Evolutionary conservation across 2,888 invertebrate species (phyloP), one percentile per base, ranked within the genome.

Genomic region (Adelognathus sp.): DNA sequence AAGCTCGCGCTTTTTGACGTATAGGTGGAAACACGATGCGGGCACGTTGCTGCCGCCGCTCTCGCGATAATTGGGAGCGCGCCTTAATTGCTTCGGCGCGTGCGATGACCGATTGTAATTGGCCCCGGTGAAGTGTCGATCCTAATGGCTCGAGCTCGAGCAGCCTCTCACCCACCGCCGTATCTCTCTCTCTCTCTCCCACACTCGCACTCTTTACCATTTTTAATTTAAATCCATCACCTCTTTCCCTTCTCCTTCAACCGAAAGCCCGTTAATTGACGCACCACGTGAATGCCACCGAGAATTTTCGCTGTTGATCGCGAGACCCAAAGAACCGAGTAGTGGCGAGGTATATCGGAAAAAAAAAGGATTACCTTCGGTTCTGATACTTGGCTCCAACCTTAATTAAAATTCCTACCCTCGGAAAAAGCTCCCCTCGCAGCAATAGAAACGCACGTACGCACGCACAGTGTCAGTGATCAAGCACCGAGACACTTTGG

Each of bases 51-150:
- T 41, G 18, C 18, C 41, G 16, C n/a, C n/a, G 36, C n/a, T 67
- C 67, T 74, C 52, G 64, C 78, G 88, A 88, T 90, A 89, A 90
- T 89, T 88, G 87, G 88, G 87, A 87, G 87, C 87, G 87, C 87
- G 87, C 86, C 87, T 88, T 89, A 89, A 89, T 89, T 88, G 88
- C 88, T 86, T 84, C 84, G 86, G 86, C 83, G 87, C 88, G 86
- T 88, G 88, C 88, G 89, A 89, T 87, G 88, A 88, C 88, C 88
- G 87, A 79, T 86, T 88, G 86, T 86, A 88, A 88, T 88, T 88
- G 88, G 85, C 80, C 86, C 83, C 83, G 84, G 82, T 86, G 86
- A 86, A 88, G 88, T 74, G 78, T 79, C 78, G 74, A 74, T 74
- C 70, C 74, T 74, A 79, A 79, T 74, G 78, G 78, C 61, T 69